These are phyloP conservation scores for Excalfactoria chinensis DNA, from an alignment of 2,113 vertebrate species.

Conservation along the genomic window DNA sequence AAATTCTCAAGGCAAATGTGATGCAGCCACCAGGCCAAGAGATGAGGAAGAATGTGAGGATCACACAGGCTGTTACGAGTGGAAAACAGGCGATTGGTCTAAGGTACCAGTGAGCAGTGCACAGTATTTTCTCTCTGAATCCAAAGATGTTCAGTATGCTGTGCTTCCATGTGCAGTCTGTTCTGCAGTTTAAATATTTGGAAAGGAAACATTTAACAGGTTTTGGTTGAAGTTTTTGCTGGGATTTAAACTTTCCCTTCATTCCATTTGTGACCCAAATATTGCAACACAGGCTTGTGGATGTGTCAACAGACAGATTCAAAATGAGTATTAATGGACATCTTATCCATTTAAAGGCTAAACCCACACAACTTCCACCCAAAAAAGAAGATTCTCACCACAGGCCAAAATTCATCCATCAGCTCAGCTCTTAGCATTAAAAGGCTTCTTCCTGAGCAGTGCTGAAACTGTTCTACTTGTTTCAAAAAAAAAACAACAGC, in stretches of 20 bases:
- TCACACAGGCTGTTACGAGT: slow-evolving; percentile 90
- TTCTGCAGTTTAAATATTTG: not conserved
- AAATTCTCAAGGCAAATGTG: slow-evolving; percentile 90
- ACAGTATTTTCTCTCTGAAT: not conserved
- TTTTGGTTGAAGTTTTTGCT: not conserved
- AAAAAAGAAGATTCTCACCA: not conserved
- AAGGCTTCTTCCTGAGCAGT: not conserved
- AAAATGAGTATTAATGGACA: not conserved
- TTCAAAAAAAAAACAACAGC: not conserved
- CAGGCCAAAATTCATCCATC: not conserved
- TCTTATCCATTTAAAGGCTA: not conserved
- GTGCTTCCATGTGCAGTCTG: accelerated
- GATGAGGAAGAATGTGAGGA: slow-evolving; percentile 89
- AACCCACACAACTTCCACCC: not conserved
- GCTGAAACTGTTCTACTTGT: not conserved
- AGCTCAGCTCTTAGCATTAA: not conserved
- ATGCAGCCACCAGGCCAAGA: slow-evolving; percentile 82
- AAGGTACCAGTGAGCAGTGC: slow-evolving; percentile 80
- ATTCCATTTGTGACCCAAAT: not conserved
- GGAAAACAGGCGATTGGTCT: slow-evolving; percentile 97
- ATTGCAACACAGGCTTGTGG: not conserved
- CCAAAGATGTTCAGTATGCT: not conserved
- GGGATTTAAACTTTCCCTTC: not conserved
- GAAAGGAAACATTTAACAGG: not conserved
- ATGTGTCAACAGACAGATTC: not conserved